Evolutionary conservation across 2,113 vertebrate genomes (phyloP), one percentile per base, ranked within the genome.

Genomic region (Formicarius rufipectus): DNA sequence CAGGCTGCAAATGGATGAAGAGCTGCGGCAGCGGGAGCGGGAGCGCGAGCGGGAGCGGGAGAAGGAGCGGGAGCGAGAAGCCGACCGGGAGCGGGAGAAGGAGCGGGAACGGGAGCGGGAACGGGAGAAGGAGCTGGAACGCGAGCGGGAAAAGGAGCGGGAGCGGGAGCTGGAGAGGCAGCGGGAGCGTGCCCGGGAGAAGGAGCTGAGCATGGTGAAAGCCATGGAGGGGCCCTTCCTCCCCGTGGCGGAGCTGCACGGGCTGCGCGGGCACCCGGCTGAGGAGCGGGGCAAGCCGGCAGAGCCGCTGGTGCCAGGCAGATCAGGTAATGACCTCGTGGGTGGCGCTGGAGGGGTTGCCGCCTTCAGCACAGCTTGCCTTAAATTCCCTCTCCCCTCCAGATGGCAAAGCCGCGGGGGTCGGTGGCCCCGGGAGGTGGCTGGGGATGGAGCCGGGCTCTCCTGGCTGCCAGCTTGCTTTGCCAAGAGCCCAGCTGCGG

Each of bases 1-100:
- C 91, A 99, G 99, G 97, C 98, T 99, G 91, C 99, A 99, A 94
- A 98, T 99, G 98, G 99, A 99, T 16, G 99, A 99, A 82, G 99
- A 99, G 97, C 97, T 99, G 89, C 96, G 99, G 45, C 98, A 99
- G 93, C 97, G 99, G 81, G 99, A 99, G 88, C 95, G 98, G 67
- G 98, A 99, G 85, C 96, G 98, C 1, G 98, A 99, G 77, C 84
- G 99, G 3, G 99, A 99, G 71, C 88, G 97, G 0, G 99, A 99
- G 73, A 88, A 98, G 3, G 98, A 99, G 82, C 73, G 92, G 8
- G 98, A 99, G 72, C 96, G 98, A 27, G 98, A 99, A 95, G 96
- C 97, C 0, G 99, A 99, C 87, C 93, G 98, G 1, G 99, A 99
- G 81, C 67, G 98, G 12, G 99, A 99, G 89, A 94, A 97, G 77